A percentile compares a stretch with the other conserved stretches of the same genome.
phyloP scores from a whole-genome alignment of 2,797 vertebrate species.

The Streptopelia turtur region DNA sequence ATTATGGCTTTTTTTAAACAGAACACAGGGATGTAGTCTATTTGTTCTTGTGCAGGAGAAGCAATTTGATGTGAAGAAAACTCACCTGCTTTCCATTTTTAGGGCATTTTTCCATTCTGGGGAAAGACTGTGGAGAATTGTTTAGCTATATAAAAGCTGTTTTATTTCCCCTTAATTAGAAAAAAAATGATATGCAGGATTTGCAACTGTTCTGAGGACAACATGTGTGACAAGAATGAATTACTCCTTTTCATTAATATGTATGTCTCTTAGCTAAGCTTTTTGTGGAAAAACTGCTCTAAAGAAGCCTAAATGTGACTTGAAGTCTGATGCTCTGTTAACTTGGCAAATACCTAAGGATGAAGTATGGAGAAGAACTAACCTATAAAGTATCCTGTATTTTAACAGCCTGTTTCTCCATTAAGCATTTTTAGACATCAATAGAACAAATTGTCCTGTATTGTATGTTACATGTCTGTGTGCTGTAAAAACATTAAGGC shows the following conservation, averaged over 20 bases:
- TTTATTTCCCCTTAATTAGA: conserved; percentile 68
- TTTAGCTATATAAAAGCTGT: conserved; percentile 54
- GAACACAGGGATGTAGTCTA: neutral
- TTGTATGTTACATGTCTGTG: conserved; percentile 43
- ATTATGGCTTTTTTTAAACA: neutral
- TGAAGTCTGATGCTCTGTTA: conserved; percentile 60
- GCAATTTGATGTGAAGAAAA: neutral
- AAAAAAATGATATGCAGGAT: conserved; percentile 63
- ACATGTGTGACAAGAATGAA: conserved; percentile 66
- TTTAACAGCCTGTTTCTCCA: conserved; percentile 75
- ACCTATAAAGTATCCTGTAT: conserved; percentile 56
- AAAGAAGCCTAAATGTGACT: conserved; percentile 42
- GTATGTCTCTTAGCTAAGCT: conserved; percentile 7
- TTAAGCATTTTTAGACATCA: conserved; percentile 59
- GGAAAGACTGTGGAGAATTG: conserved; percentile 63
- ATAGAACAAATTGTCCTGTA: conserved; percentile 54
- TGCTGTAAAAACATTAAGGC: conserved; percentile 47
- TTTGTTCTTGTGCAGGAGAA: conserved; percentile 9
- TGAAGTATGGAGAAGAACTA: conserved; percentile 66
- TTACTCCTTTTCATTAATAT: conserved; percentile 45
- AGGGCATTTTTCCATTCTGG: conserved; percentile 31
- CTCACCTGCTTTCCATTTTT: conserved; percentile 59
- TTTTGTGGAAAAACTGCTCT: conserved; percentile 48
- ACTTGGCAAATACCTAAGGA: conserved; percentile 53
- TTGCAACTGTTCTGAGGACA: conserved; percentile 64